Evolutionary conservation across 2,113 vertebrate genomes (phyloP).

Genomic region (Orycteropus afer): DNA sequence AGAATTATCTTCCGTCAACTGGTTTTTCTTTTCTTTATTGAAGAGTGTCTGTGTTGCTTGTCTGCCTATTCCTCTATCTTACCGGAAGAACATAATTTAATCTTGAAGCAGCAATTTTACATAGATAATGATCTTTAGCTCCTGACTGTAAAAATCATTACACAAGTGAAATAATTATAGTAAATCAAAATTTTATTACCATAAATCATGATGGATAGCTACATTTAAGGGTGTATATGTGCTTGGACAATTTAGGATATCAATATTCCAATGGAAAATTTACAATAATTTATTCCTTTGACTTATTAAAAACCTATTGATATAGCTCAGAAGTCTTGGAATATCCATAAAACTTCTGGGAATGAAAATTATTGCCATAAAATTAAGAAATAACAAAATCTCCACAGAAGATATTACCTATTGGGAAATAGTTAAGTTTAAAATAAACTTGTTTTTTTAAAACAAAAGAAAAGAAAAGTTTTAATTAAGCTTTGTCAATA

Average conservation of each 20-base stretch:
- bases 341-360: constrained; percentile 56
- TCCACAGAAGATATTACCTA: not conserved
- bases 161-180: constrained; percentile 7
- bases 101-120: constrained; percentile 30
- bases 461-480: constrained; percentile 32
- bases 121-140: constrained; percentile 28
- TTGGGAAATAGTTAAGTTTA: not conserved
- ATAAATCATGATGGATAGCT: not conserved
- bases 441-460: too few relatives aligned
- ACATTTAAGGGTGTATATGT: constrained; percentile 12
- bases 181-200: constrained; percentile 17
- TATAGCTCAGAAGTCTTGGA: constrained; percentile 54
- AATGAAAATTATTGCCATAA: constrained; percentile 16
- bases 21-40: too few relatives aligned
- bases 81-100: too few relatives aligned
- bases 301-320: constrained; percentile 68
- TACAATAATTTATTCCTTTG: constrained; percentile 53
- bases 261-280: constrained; percentile 36
- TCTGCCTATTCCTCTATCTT: too few relatives aligned
- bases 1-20: too few relatives aligned
- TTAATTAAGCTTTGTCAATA: not conserved
- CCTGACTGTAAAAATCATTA: constrained; percentile 14
- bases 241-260: constrained; percentile 37
- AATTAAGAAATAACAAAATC: constrained; percentile 63
- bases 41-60: too few relatives aligned